These are phyloP conservation scores for Hydra vulgaris DNA, from an alignment of 30 jellyfish, hydroid and myxozoan genomes.

Conservation along the genomic window DNA sequence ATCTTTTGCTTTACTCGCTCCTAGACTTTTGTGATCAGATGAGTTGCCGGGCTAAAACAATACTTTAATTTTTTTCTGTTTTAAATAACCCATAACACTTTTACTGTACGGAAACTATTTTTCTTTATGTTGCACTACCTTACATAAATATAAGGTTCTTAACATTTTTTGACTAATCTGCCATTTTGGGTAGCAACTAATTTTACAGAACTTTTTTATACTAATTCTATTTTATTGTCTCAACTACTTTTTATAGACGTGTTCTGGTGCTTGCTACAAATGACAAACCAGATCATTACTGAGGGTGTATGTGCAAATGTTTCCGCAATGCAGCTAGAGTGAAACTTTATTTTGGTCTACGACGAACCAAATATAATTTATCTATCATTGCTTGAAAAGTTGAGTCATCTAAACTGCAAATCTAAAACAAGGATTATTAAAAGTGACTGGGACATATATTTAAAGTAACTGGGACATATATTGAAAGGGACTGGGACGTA, in stretches of 20 bases:
- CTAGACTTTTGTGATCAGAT: neutral
- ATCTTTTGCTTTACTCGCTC: neutral
- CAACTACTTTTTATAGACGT: neutral
- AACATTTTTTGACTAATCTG: neutral
- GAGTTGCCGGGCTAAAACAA: neutral
- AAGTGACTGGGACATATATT: neutral
- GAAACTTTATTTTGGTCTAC: neutral
- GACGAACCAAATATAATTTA: neutral
- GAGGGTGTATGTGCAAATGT: neutral
- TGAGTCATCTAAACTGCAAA: neutral
- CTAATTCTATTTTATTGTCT: neutral
- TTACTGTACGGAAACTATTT: neutral
- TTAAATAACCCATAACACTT: neutral
- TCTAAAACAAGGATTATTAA: neutral
- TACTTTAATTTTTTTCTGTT: neutral
- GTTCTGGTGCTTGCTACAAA: too few species aligned
- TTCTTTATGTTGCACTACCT: neutral
- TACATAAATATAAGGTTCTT: neutral
- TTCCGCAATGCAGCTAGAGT: neutral
- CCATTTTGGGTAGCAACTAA: neutral
- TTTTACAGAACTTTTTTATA: neutral
- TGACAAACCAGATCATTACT: neutral
- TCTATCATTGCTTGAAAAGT: neutral
- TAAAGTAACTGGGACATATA: too few species aligned
- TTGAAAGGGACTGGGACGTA: neutral